These are phyloP conservation scores for Diplolepis rosae DNA, from an alignment of 2,888 invertebrate genomes.

Conservation along the genomic window DNA sequence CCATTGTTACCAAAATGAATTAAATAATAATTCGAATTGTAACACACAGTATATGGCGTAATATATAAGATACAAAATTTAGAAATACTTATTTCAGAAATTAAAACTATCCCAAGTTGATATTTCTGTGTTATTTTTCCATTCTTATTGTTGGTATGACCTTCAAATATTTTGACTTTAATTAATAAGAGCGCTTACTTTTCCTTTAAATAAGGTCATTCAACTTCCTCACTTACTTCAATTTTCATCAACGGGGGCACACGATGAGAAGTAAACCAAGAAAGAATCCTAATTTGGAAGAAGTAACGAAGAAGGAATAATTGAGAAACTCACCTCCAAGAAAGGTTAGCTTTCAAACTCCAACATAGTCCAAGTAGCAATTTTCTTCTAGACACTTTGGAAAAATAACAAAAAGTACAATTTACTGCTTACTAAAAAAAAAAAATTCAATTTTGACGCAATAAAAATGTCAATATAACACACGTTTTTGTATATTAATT, in stretches of 20 bases:
- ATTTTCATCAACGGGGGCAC: constrained; percentile 1
- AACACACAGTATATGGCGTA: too few relatives aligned
- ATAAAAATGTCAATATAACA: too few relatives aligned
- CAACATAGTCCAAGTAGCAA: constrained; percentile 12
- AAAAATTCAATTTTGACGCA: background rate
- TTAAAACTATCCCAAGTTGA: too few relatives aligned
- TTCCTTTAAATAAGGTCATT: background rate
- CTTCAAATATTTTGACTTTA: background rate
- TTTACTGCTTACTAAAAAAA: background rate
- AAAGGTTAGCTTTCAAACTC: constrained; percentile 26
- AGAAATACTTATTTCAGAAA: too few relatives aligned
- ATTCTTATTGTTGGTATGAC: background rate
- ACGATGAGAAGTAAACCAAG: background rate
- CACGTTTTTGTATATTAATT: background rate
- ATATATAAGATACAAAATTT: too few relatives aligned
- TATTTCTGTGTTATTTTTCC: too few relatives aligned
- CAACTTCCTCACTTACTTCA: background rate
- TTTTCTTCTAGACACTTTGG: background rate
- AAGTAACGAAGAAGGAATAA: background rate
- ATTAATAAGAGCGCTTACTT: background rate
- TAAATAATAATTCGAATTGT: too few relatives aligned
- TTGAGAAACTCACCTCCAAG: constrained; percentile 19
- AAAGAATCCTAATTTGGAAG: constrained; percentile 1
- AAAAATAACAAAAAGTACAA: background rate
- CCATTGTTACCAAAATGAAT: too few relatives aligned